These are phyloP conservation scores for Lottia gigantea DNA, from an alignment of 2,888 invertebrate genomes.

Conservation along the genomic window DNA sequence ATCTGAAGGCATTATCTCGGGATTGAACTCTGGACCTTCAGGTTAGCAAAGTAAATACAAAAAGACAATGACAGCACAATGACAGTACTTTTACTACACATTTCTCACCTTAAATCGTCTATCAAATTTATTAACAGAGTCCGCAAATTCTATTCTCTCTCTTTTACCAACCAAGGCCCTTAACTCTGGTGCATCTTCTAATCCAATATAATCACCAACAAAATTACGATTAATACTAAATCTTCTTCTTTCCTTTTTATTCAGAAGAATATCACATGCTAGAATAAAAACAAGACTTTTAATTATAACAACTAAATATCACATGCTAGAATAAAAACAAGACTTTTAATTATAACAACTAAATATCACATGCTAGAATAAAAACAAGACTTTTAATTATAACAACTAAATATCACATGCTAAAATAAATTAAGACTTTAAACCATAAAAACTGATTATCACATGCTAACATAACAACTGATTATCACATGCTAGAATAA, in stretches of 20 bases:
- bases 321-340: not conserved
- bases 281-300: conserved; percentile 25
- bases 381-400: not conserved
- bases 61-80: too few species aligned
- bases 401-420: not conserved
- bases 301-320: conserved; percentile 10
- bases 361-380: not conserved
- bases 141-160: conserved; percentile 77
- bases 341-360: not conserved
- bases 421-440: conserved; percentile 15
- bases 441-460: conserved; percentile 9
- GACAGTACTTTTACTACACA: too few species aligned
- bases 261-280: conserved; percentile 71
- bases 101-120: conserved; percentile 74
- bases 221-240: conserved; percentile 77
- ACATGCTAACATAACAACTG: not conserved
- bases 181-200: conserved; percentile 74
- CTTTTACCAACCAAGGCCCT: conserved; percentile 74
- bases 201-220: conserved; percentile 78
- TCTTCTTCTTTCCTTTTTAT: conserved; percentile 75
- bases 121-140: conserved; percentile 76
- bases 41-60: too few species aligned
- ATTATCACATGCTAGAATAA: too few species aligned
- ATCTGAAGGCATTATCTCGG: too few species aligned
- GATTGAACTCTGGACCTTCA: too few species aligned